phyloP scores from a whole-genome alignment of 2,113 vertebrate genomes.

The Hyaena hyaena region DNA sequence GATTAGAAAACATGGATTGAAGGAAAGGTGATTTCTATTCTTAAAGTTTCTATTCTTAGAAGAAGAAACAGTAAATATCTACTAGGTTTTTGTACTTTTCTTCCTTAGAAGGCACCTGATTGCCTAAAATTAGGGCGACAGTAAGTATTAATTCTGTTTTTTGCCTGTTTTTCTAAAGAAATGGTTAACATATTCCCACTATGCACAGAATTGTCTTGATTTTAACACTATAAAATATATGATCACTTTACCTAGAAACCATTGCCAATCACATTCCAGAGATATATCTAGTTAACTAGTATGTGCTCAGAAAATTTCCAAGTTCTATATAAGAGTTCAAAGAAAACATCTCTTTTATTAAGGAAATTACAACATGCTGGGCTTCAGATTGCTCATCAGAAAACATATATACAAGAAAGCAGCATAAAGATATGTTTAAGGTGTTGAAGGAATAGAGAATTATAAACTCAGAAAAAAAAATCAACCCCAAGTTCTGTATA shows the following conservation, averaged over 20 bases:
- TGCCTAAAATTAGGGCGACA: neutral
- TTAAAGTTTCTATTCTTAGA: neutral
- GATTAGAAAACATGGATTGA: neutral
- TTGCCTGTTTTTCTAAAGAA: neutral
- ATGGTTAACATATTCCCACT: neutral
- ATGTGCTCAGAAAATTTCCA: neutral
- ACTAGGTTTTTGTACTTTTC: neutral
- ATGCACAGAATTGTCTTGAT: neutral
- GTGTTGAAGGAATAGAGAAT: neutral
- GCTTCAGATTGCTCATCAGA: neutral
- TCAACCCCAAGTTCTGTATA: neutral
- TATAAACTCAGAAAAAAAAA: neutral
- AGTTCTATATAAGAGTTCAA: neutral
- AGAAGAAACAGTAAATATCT: neutral
- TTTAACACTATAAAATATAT: neutral
- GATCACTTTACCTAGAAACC: neutral
- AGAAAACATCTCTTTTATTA: neutral
- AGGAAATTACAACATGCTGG: neutral
- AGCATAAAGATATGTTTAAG: neutral
- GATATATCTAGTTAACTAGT: neutral
- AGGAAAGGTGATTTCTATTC: neutral
- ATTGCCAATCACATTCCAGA: neutral
- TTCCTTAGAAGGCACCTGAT: neutral
- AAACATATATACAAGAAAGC: neutral
- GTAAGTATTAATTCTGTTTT: neutral